A percentile compares a stretch with the other conserved stretches of the same genome.
Evolutionary conservation across 1,140 invertebrate genomes (phyloP).

Genomic region (Aphelinus certus): DNA sequence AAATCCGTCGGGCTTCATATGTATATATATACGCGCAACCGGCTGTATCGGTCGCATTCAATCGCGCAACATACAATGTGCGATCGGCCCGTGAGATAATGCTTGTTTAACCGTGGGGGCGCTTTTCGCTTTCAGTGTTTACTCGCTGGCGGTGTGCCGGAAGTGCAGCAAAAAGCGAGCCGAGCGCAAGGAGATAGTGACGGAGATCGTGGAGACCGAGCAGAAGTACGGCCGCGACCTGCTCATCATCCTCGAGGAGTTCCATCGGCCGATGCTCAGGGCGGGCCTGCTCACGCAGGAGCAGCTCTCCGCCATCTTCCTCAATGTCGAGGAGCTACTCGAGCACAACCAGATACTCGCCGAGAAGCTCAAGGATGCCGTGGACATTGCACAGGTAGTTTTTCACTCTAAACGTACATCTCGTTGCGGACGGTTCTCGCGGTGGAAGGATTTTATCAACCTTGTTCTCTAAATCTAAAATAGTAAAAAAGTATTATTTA

Average conservation of each 20-base stretch:
- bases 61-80: too few species aligned
- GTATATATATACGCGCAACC: too few species aligned
- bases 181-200: slow-evolving; percentile 93
- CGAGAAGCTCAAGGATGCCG: slow-evolving; percentile 84
- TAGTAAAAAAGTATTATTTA: too few species aligned
- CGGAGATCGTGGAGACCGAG: slow-evolving; percentile 96
- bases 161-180: slow-evolving; percentile 87
- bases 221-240: slow-evolving; percentile 94
- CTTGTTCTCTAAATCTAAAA: too few species aligned
- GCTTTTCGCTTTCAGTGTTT: slow-evolving; percentile 61
- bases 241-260: slow-evolving; percentile 91
- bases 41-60: neutral
- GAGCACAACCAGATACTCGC: slow-evolving; percentile 88
- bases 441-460: too few species aligned
- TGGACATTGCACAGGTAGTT: slow-evolving; percentile 79
- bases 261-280: slow-evolving; percentile 91
- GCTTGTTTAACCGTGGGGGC: slow-evolving; percentile 6
- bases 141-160: slow-evolving; percentile 83
- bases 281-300: slow-evolving; percentile 84
- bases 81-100: too few species aligned
- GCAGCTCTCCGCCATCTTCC: slow-evolving; percentile 88
- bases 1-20: too few species aligned
- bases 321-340: slow-evolving; percentile 92
- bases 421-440: too few species aligned
- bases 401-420: too few species aligned